Evolutionary conservation across 1,140 invertebrate species (phyloP).

Genomic region (Yoshiicerus persimilis): DNA sequence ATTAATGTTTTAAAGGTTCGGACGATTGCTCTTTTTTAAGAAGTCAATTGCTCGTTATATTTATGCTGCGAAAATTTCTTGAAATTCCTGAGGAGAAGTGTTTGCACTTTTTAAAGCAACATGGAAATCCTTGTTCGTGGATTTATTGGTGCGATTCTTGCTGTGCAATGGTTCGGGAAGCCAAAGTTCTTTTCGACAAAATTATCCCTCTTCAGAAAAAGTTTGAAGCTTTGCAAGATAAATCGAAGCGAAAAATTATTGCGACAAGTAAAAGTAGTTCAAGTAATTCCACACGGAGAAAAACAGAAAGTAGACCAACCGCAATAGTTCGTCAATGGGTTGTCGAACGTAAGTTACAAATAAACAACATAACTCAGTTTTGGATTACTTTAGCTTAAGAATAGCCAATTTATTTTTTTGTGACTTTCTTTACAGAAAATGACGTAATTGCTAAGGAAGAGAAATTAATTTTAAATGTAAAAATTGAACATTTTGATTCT

Average conservation of each 20-base stretch:
- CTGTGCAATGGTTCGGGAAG: background rate
- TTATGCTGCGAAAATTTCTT: background rate
- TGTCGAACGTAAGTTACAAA: background rate
- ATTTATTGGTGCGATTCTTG: background rate
- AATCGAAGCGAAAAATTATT: background rate
- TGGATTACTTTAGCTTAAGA: too few species aligned
- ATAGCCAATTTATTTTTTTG: background rate
- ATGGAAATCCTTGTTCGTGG: background rate
- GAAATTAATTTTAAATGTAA: background rate
- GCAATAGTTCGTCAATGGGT: background rate
- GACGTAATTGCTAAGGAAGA: background rate
- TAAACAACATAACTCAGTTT: too few species aligned
- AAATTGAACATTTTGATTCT: background rate
- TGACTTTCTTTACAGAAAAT: background rate
- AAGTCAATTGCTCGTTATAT: background rate
- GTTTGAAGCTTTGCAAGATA: background rate
- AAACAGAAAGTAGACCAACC: background rate
- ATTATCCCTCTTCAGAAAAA: background rate
- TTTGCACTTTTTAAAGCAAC: background rate
- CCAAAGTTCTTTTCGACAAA: background rate
- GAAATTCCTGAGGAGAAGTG: background rate
- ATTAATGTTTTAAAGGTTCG: background rate
- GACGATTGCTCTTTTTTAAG: background rate
- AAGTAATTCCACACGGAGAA: background rate
- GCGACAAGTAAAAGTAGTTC: background rate